Conservation (phyloP, 2,888 invertebrate species). For the Tipula vernalis region DNA sequence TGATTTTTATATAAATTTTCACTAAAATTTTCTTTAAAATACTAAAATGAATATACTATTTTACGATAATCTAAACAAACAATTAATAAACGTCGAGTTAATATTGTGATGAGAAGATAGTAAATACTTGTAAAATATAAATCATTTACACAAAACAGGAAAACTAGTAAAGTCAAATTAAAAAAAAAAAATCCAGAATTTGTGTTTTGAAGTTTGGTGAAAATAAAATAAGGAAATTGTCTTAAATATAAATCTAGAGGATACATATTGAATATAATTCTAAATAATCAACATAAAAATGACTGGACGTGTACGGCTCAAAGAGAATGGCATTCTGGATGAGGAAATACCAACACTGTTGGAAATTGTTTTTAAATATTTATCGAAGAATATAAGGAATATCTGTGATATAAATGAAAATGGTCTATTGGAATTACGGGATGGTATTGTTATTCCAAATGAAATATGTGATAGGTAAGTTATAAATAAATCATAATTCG, state of each 20-base stretch:
- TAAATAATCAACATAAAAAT: slow-evolving; percentile 19
- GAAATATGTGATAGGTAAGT: slow-evolving; percentile 51
- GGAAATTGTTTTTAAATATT: slow-evolving; percentile 32
- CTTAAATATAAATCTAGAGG: background rate
- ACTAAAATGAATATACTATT: background rate
- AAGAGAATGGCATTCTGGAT: slow-evolving; percentile 32
- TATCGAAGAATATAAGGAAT: slow-evolving; percentile 31
- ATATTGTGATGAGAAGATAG: background rate
- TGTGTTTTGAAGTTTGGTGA: background rate
- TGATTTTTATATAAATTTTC: background rate
- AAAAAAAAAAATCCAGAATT: background rate
- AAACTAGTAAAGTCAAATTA: background rate
- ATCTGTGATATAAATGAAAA: slow-evolving; percentile 25
- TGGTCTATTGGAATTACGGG: slow-evolving; percentile 34
- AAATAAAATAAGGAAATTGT: background rate
- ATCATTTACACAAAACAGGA: background rate
- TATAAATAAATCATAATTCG: background rate
- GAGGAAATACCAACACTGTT: slow-evolving; percentile 34
- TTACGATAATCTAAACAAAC: background rate
- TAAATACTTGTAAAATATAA: background rate
- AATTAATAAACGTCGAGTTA: background rate
- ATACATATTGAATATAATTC: background rate
- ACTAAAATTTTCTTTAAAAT: background rate
- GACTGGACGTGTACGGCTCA: slow-evolving; percentile 36
- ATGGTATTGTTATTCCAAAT: slow-evolving; percentile 49